Conservation (phyloP, 2,113 vertebrate genomes). For the Actinemys pallida region DNA sequence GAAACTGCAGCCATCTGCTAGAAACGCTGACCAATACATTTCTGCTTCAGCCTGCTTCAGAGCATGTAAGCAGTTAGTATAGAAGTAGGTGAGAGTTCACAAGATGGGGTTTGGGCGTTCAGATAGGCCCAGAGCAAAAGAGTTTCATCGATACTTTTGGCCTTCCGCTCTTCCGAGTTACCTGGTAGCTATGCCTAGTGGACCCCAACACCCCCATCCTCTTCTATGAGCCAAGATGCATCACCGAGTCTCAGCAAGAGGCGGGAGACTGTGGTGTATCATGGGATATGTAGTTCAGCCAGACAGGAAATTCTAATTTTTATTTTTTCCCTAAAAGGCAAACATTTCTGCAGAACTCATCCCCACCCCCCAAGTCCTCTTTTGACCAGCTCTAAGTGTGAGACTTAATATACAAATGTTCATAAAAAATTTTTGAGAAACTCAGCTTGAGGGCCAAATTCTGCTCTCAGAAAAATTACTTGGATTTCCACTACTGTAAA, state of each 20-base stretch:
- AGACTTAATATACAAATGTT: not conserved
- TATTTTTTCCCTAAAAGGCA: not conserved
- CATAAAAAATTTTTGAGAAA: not conserved
- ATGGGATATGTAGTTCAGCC: not conserved
- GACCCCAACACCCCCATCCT: not conserved
- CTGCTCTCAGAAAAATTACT: not conserved
- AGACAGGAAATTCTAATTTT: not conserved
- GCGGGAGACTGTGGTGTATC: accelerated
- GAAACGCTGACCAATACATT: too few species aligned
- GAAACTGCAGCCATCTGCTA: too few species aligned
- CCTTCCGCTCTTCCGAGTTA: too few species aligned
- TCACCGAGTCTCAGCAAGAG: not conserved
- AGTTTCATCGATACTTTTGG: too few species aligned
- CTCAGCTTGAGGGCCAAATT: not conserved
- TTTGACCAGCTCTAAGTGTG: not conserved
- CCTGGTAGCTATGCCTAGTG: too few species aligned
- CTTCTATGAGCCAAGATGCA: not conserved
- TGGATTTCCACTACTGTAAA: not conserved
- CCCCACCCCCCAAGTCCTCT: accelerated
- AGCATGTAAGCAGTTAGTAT: too few species aligned
- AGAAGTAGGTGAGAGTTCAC: too few species aligned
- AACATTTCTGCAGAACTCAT: not conserved
- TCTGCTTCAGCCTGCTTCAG: too few species aligned
- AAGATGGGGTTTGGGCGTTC: too few species aligned
- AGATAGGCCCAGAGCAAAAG: too few species aligned